These are phyloP conservation scores for Austrolebias charrua DNA, from an alignment of 2,797 vertebrate species.

Conservation along the genomic window DNA sequence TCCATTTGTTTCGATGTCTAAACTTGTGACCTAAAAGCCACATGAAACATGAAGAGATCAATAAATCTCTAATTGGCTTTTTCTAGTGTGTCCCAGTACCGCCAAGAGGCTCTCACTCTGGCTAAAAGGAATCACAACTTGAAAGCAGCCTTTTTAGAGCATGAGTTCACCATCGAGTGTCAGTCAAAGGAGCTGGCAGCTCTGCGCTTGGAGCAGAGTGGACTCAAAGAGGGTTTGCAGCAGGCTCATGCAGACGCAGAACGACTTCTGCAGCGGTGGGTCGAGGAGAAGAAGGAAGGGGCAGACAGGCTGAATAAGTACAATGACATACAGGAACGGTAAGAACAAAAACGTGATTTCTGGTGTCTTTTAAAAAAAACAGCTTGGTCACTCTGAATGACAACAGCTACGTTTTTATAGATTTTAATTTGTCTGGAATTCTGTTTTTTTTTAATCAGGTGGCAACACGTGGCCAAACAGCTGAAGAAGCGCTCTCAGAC, in stretches of 20 bases:
- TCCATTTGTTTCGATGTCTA: too few species aligned
- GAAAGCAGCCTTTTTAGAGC: constrained; percentile 62
- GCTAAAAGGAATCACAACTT: constrained; percentile 61
- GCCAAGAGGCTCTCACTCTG: constrained; percentile 72
- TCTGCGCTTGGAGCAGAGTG: constrained; percentile 56
- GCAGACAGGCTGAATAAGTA: constrained; percentile 75
- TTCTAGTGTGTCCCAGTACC: constrained; percentile 71
- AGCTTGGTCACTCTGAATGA: not conserved
- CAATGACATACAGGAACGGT: constrained; percentile 74
- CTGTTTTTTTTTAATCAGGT: constrained; percentile 55
- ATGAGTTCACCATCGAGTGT: constrained; percentile 70
- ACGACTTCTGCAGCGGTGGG: constrained; percentile 72
- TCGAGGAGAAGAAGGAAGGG: constrained; percentile 76
- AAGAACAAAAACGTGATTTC: not conserved
- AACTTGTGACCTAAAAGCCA: too few species aligned
- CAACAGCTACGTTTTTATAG: not conserved
- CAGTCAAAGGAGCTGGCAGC: constrained; percentile 69
- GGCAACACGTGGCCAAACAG: constrained; percentile 68
- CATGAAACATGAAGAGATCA: constrained; percentile 2
- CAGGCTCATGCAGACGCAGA: constrained; percentile 63
- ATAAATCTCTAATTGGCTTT: not conserved
- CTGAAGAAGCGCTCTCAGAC: constrained; percentile 61
- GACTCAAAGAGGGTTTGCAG: constrained; percentile 50
- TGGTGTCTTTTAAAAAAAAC: not conserved
- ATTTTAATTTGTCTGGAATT: not conserved